phyloP scores from a whole-genome alignment of 2,113 vertebrate species.

The Dipodomys stephensi region DNA sequence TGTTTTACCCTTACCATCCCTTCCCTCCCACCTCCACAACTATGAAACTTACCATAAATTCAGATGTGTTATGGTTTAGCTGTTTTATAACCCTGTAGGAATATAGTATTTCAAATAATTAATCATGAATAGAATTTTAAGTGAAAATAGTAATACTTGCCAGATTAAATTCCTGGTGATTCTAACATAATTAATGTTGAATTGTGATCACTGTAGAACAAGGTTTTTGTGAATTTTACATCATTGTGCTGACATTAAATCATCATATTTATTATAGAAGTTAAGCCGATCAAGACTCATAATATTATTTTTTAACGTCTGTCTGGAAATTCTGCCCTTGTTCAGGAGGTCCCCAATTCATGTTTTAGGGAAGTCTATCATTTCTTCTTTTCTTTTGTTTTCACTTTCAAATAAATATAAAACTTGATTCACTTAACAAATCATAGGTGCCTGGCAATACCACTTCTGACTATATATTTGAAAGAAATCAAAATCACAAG shows the following conservation, averaged over 20 bases:
- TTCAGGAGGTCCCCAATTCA: no score
- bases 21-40: neutral
- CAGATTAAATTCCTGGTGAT: neutral
- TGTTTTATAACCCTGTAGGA: neutral
- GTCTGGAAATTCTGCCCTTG: no score
- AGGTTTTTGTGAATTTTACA: neutral
- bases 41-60: neutral
- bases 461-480: neutral
- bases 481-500: neutral
- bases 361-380: no score
- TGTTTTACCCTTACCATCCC: no score
- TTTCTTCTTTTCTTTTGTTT: no score
- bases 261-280: neutral
- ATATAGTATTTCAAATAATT: neutral
- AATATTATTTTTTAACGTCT: no score
- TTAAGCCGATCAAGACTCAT: neutral
- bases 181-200: neutral
- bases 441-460: neutral
- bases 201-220: neutral
- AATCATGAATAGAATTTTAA: neutral
- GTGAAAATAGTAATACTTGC: neutral
- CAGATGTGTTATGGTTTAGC: neutral
- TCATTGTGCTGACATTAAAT: neutral
- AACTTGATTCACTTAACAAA: neutral
- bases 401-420: no score